Percentiles rank a stretch among this genome's conserved stretches.
phyloP scores from a whole-genome alignment of 2,797 vertebrate genomes.

The Liasis olivaceus region DNA sequence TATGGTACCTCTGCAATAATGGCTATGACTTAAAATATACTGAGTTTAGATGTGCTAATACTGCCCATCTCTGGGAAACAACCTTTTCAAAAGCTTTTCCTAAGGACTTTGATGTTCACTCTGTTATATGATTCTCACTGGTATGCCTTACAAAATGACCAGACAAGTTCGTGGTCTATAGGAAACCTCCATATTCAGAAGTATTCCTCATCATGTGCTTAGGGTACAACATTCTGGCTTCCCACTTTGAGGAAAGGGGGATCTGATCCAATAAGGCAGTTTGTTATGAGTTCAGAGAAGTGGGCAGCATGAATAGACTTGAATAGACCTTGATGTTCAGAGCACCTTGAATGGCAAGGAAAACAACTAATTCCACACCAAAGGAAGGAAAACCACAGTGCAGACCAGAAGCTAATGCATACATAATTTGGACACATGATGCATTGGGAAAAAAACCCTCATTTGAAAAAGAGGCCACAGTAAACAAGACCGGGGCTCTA shows the following conservation, averaged over 20 bases:
- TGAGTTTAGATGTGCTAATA: not conserved
- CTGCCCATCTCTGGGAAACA: not conserved
- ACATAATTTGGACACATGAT: not conserved
- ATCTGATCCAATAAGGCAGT: not conserved
- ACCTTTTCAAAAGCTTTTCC: not conserved
- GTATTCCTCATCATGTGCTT: not conserved
- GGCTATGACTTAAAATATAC: not conserved
- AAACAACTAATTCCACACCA: not conserved
- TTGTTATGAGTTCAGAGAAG: not conserved
- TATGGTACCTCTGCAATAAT: not conserved
- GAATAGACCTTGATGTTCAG: not conserved
- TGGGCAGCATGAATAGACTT: not conserved
- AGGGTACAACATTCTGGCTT: not conserved
- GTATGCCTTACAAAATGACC: not conserved
- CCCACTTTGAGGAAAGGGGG: not conserved
- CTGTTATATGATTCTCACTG: not conserved
- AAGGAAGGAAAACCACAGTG: not conserved
- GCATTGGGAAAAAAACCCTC: not conserved
- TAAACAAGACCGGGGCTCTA: not conserved
- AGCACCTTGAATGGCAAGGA: not conserved
- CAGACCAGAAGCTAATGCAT: not conserved
- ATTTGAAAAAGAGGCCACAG: not conserved
- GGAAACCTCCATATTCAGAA: not conserved
- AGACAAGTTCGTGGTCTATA: not conserved
- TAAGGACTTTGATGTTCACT: not conserved